Evolutionary conservation across 2,888 invertebrate species (phyloP).

Genomic region (Lycaena phlaeas): DNA sequence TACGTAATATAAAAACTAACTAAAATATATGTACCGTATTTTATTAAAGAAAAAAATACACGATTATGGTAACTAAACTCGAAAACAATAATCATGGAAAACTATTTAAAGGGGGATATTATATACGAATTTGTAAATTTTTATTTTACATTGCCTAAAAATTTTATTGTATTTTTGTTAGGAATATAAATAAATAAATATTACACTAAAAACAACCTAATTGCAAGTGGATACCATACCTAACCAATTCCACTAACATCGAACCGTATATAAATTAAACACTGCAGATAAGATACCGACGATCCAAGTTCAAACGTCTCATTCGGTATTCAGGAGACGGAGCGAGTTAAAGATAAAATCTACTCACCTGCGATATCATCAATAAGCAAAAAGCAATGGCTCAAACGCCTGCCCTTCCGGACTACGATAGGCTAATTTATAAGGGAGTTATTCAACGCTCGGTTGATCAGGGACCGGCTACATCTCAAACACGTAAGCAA

Average conservation of each 20-base stretch:
- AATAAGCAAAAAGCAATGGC: constrained; percentile 51
- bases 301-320: constrained; percentile 15
- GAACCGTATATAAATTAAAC: not conserved
- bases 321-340: constrained; percentile 54
- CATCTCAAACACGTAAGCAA: constrained; percentile 67
- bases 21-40: too few relatives aligned
- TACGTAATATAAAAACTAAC: too few relatives aligned
- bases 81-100: too few relatives aligned
- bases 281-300: constrained; percentile 7
- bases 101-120: too few relatives aligned
- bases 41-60: too few relatives aligned
- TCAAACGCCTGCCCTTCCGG: constrained; percentile 46
- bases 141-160: too few relatives aligned
- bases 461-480: constrained; percentile 41
- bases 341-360: constrained; percentile 65
- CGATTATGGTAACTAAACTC: too few relatives aligned
- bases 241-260: not conserved
- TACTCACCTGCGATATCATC: constrained; percentile 50
- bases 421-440: constrained; percentile 62
- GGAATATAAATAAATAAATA: too few relatives aligned
- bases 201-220: too few relatives aligned
- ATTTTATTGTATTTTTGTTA: too few relatives aligned
- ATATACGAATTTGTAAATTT: too few relatives aligned
- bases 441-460: constrained; percentile 63
- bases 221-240: too few relatives aligned